Percentiles rank a stretch among this genome's conserved stretches.
Evolutionary conservation across 2,113 vertebrate species (phyloP).

Genomic region (Lagenorhynchus albirostris): DNA sequence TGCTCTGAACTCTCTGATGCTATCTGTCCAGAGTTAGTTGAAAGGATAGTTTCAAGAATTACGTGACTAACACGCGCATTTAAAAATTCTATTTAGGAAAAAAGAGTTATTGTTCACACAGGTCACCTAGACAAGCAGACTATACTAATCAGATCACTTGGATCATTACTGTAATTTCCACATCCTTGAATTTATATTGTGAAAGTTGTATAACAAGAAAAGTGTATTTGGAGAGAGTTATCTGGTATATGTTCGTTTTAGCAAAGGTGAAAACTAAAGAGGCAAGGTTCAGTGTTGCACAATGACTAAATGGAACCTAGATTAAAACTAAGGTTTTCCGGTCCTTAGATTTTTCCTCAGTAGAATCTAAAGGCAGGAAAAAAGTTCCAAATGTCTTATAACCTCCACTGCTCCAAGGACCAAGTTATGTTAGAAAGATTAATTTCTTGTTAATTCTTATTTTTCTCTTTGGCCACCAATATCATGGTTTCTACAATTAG

Average conservation of each 20-base stretch:
- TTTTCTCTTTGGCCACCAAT: not conserved
- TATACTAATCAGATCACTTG: not conserved
- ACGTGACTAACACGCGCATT: not conserved
- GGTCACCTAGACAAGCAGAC: not conserved
- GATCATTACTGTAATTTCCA: conserved; percentile 10
- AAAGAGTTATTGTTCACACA: not conserved
- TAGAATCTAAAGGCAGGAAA: not conserved
- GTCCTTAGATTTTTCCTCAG: not conserved
- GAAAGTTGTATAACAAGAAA: not conserved
- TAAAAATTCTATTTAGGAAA: conserved; percentile 15
- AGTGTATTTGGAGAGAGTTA: not conserved
- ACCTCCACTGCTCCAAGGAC: not conserved
- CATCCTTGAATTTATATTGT: conserved; percentile 39
- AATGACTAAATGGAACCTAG: not conserved
- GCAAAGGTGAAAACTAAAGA: not conserved
- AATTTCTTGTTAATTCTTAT: not conserved
- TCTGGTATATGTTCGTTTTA: not conserved
- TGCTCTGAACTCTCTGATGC: not conserved
- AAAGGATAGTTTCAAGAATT: conserved; percentile 29
- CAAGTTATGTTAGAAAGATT: not conserved
- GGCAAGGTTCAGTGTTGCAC: not conserved
- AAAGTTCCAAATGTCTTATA: not conserved
- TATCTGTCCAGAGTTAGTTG: not conserved
- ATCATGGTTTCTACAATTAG: not conserved
- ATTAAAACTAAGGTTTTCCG: not conserved